Evolutionary conservation across 2,888 invertebrate species (phyloP), one percentile per base, ranked within the genome.

Genomic region (Tachystola acroxantha): DNA sequence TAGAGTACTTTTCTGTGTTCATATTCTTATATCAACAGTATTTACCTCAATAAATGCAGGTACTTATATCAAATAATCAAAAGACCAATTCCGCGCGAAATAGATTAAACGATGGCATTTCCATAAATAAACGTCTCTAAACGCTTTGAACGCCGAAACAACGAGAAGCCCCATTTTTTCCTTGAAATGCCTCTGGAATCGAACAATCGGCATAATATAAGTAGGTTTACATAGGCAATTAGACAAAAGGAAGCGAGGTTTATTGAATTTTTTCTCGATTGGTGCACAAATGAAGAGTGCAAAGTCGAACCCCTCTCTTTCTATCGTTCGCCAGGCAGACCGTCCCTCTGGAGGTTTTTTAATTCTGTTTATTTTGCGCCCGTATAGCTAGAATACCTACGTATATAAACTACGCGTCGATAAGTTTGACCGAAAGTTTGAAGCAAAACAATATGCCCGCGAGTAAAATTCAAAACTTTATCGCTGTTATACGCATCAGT

Each of bases 181-280:
- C 57, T 54, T 49, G 48, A 53, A 67, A 57, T 58, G 63, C 66
- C 64, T 61, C 66, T 53, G 43, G 54, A 60, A 73, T 69, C 67
- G 66, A 70, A 68, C 67, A 62, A 61, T 64, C 58, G 51, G 53
- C 55, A 64, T 64, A 53, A 55, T 67, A 66, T 70, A 70, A 63
- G 70, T 77, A 16, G 57, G 64, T 74, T 70, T 75, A 74, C 71
- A 71, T 73, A 78, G 73, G 75, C 77, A 82, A 84, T 82, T 82
- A 82, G 77, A 80, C 71, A 75, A 78, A 77, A 75, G 79, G 77
- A 81, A 75, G 73, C 74, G 67, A 67, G 72, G 72, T 74, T 82
- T 82, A 82, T 82, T 80, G 81, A 82, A 82, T 81, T 84, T 81
- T 79, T 82, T 79, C 79, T 73, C 78, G 75, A 82, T 77, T 78